Conservation (phyloP, 2,113 vertebrate species). For the Notiomystis cincta region DNA sequence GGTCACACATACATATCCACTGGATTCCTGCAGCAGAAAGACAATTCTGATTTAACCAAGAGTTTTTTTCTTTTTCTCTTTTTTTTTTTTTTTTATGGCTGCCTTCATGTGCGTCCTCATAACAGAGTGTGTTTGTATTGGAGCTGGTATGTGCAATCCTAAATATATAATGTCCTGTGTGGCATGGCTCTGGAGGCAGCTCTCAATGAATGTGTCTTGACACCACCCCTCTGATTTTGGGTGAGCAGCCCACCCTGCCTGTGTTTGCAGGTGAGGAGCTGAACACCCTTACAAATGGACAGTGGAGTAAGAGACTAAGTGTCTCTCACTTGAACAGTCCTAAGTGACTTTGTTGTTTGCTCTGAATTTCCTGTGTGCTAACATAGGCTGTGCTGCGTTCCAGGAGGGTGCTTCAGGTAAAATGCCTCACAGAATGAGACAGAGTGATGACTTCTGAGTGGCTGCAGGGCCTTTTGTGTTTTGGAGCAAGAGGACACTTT, state of each 20-base stretch:
- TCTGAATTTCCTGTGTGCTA: not conserved
- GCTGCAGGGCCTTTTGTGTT: not conserved
- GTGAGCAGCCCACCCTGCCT: not conserved
- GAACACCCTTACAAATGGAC: too few relatives aligned
- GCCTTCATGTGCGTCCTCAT: accelerated
- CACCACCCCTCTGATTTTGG: not conserved
- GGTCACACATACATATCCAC: not conserved
- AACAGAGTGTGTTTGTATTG: not conserved
- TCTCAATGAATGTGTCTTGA: not conserved
- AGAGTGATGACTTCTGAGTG: not conserved
- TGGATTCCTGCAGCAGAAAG: not conserved
- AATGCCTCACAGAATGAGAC: not conserved
- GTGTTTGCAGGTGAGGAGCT: not conserved
- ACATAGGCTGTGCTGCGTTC: accelerated
- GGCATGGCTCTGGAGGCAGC: not conserved
- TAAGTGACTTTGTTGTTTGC: not conserved
- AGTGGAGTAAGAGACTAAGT: not conserved
- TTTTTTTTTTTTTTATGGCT: not conserved
- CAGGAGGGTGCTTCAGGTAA: not conserved
- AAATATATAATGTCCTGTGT: not conserved
- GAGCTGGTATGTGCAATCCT: not conserved
- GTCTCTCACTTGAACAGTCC: not conserved
- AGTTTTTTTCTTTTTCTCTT: accelerated
- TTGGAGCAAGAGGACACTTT: not conserved
- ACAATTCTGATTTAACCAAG: not conserved